Evolutionary conservation across 1,140 invertebrate species (phyloP).

Genomic region (Hestina assimilis): DNA sequence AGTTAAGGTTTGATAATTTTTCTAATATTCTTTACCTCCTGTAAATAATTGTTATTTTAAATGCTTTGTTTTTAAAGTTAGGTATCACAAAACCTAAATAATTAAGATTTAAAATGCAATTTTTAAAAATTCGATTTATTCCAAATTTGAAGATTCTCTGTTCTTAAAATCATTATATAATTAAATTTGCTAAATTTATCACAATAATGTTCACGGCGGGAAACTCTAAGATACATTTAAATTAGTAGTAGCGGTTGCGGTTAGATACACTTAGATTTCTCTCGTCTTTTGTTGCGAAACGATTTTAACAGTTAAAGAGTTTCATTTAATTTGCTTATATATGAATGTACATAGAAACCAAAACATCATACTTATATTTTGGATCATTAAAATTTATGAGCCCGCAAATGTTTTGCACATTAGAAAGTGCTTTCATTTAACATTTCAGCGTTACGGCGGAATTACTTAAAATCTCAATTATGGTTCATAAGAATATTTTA

Average conservation of each 20-base stretch:
- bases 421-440: constrained; percentile 9
- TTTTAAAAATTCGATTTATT: no score
- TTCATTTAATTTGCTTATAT: constrained; percentile 6
- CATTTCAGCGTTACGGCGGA: background rate
- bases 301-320: background rate
- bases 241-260: background rate
- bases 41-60: no score
- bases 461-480: background rate
- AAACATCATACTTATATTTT: constrained; percentile 8
- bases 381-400: constrained; percentile 18
- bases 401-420: constrained; percentile 1
- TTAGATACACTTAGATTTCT: constrained; percentile 12
- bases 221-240: background rate
- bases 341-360: constrained; percentile 5
- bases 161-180: no score
- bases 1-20: no score
- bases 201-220: background rate
- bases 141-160: no score
- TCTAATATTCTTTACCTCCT: no score
- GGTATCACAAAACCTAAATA: no score
- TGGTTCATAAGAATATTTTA: no score
- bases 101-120: no score
- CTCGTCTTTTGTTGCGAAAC: constrained; percentile 11
- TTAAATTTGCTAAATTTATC: background rate
- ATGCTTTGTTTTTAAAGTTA: no score